Conservation (phyloP, 2,113 vertebrate species). For the Pollachius pollachius region DNA sequence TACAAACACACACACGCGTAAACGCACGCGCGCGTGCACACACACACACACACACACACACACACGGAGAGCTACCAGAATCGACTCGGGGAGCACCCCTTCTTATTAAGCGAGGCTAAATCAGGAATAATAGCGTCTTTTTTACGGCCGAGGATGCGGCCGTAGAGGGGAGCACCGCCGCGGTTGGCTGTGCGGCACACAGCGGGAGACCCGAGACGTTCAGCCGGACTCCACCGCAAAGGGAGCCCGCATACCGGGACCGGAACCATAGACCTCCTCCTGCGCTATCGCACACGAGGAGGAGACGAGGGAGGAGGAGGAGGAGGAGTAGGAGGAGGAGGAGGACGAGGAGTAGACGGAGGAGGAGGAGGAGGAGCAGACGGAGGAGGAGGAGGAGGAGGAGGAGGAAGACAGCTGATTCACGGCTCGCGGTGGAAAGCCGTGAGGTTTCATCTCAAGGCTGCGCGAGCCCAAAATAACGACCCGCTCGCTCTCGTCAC, state of each 20-base stretch:
- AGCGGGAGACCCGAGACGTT: too few relatives aligned
- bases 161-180: too few relatives aligned
- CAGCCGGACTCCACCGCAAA: too few relatives aligned
- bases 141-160: too few relatives aligned
- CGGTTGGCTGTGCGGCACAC: too few relatives aligned
- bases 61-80: too few relatives aligned
- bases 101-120: too few relatives aligned
- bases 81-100: too few relatives aligned
- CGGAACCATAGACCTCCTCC: slow-evolving; percentile 44
- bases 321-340: slow-evolving; percentile 14
- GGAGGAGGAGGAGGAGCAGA: background rate
- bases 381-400: slow-evolving; percentile 23
- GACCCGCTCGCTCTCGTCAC: slow-evolving; percentile 45
- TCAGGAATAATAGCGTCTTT: too few relatives aligned
- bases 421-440: slow-evolving; percentile 60
- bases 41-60: too few relatives aligned
- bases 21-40: too few relatives aligned
- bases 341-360: background rate
- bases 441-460: slow-evolving; percentile 54
- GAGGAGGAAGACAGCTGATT: slow-evolving; percentile 51
- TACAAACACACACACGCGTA: too few relatives aligned
- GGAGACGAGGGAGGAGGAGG: slow-evolving; percentile 4
- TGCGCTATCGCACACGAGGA: slow-evolving; percentile 51
- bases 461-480: slow-evolving; percentile 63
- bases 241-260: background rate